Base-by-base conservation (phyloP, 2,888 invertebrate genomes). In the Idaea dimidiata region DNA sequence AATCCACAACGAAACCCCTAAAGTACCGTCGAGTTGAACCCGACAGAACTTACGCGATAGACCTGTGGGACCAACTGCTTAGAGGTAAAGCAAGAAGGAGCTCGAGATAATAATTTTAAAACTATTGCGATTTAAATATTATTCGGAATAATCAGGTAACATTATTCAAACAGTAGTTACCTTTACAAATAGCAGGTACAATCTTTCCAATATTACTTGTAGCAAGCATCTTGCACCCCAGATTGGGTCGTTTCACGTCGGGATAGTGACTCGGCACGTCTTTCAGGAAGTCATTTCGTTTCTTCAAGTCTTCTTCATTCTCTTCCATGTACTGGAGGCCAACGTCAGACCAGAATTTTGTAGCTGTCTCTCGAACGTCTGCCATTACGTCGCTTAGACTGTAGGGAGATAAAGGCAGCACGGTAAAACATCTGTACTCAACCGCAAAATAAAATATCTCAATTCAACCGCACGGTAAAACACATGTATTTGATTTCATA, bases 221-320 rank as follows among this genome's bases (percentile, higher is more conserved):
- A 0, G 97, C 96, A 59, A 99, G 86, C 1, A 93, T 93, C 8
- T 98, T 94, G 79, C 99, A 99, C 0, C 98, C 98, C 17, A 98
- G 91, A 76, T 96, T 97, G 0, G 98, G 98, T n/a, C 98, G 93
- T 64, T 92, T 89, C 14, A 96, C 95, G 58, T 93, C 81, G 0
- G 97, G 97, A 88, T 98, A 98, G 81, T 97, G 96, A 4, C 89
- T 78, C 0, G 95, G 95, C 2, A 93, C 88, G 60, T 94, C 93
- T 62, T 94, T 93, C 8, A 95, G 93, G 81, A 96, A 97, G 83
- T 98, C 97, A 60, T 96, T 86, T 83, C 95, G 95, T 80, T 97
- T 96, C 79, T 97, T 97, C 0, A 98, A 86, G 66, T 98, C 97
- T 57, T 95, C 94, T 76, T 98, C 96, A 86, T 99, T 99, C 83